Percentiles rank a stretch among this genome's conserved stretches.
These are phyloP conservation scores for Hypercompe scribonia DNA, from an alignment of 2,888 invertebrate species.

Conservation along the genomic window DNA sequence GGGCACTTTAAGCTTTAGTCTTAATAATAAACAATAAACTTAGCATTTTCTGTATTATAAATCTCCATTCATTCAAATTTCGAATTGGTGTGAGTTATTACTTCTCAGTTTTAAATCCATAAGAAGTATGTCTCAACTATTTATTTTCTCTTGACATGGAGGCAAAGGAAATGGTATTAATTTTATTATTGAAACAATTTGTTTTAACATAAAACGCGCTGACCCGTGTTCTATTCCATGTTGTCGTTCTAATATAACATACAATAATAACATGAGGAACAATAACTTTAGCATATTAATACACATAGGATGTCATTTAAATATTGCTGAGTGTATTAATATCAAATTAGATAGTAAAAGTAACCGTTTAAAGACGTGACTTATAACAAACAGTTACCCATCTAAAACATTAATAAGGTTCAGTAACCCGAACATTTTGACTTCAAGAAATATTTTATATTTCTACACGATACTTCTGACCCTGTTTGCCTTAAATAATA, in stretches of 20 bases:
- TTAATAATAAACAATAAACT: no score
- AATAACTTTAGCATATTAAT: background rate
- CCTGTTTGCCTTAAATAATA: slow-evolving; percentile 70
- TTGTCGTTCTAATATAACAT: background rate
- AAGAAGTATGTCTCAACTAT: background rate
- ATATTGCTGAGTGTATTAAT: background rate
- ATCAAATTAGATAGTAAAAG: slow-evolving; percentile 17
- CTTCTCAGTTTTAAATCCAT: background rate
- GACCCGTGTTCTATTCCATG: background rate
- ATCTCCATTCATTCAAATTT: background rate
- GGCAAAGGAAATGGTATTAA: no score
- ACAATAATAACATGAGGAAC: background rate
- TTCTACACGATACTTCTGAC: slow-evolving; percentile 63
- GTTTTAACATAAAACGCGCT: background rate
- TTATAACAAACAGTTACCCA: slow-evolving; percentile 35
- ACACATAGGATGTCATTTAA: background rate
- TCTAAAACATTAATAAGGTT: slow-evolving; percentile 48
- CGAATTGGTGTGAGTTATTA: background rate
- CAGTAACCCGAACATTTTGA: slow-evolving; percentile 63
- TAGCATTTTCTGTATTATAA: no score
- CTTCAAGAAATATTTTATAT: slow-evolving; percentile 60
- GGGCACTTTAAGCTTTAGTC: no score
- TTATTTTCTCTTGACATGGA: no score
- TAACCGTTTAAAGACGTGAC: slow-evolving; percentile 49
- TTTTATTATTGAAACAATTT: background rate